These are phyloP conservation scores for Tachina lurida DNA, from an alignment of 2,888 invertebrate species.

Conservation along the genomic window DNA sequence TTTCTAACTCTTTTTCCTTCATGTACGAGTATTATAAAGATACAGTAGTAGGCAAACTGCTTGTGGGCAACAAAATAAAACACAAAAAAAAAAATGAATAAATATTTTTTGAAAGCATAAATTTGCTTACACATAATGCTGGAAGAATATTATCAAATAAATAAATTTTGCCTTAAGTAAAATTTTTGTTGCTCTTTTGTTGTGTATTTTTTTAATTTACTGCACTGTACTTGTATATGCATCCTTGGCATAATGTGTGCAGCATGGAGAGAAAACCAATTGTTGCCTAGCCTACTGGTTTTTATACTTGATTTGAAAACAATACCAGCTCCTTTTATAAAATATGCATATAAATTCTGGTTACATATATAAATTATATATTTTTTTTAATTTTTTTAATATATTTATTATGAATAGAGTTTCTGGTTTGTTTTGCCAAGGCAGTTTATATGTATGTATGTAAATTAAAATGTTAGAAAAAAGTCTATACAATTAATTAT, in stretches of 20 bases:
- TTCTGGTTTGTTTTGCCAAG: neutral
- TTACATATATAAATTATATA: conserved; percentile 26
- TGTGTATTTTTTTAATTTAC: conserved; percentile 1
- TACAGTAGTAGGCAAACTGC: neutral
- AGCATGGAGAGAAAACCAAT: neutral
- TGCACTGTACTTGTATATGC: no score
- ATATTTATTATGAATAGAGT: neutral
- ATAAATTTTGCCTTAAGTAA: neutral
- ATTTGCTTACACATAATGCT: neutral
- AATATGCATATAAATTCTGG: conserved; percentile 52
- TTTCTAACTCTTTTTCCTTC: neutral
- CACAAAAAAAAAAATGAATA: neutral
- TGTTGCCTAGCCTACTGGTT: conserved; percentile 46
- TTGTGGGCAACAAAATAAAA: conserved; percentile 17
- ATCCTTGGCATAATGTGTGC: neutral
- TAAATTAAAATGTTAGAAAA: no score
- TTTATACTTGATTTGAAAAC: conserved; percentile 4
- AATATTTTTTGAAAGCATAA: neutral
- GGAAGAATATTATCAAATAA: neutral
- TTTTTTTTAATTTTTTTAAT: neutral
- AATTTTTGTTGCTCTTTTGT: neutral
- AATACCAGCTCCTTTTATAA: conserved; percentile 44
- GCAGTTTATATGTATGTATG: neutral
- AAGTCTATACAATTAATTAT: no score
- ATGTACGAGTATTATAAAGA: no score